phyloP scores from a whole-genome alignment of 2,113 vertebrate genomes.

The Dolichotis patagonum region DNA sequence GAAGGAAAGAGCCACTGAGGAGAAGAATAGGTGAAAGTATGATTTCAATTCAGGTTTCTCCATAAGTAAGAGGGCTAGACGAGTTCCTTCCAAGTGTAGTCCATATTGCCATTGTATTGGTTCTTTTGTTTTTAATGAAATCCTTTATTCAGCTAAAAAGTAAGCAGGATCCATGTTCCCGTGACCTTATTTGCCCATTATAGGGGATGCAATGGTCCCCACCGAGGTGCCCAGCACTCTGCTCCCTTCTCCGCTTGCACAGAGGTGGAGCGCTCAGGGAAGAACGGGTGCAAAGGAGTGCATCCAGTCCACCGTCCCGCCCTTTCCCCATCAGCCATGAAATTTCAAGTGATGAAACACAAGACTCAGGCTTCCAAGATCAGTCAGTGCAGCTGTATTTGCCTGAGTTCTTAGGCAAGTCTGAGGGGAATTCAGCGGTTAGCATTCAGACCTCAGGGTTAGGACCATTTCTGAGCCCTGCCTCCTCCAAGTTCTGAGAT shows the following conservation, averaged over 20 bases:
- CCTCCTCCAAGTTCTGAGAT: background rate
- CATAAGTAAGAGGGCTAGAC: background rate
- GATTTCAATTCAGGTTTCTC: background rate
- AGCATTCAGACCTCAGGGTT: background rate
- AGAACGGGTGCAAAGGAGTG: too few species aligned
- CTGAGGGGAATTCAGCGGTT: background rate
- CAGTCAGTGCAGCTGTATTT: background rate
- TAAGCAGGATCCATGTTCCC: background rate
- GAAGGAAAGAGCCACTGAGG: background rate
- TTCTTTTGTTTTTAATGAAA: conserved; percentile 2
- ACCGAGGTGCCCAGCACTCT: background rate
- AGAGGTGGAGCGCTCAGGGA: background rate
- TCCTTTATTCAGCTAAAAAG: background rate
- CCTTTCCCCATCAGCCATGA: background rate
- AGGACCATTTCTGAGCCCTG: background rate
- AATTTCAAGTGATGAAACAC: background rate
- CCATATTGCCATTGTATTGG: background rate
- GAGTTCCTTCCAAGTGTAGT: background rate
- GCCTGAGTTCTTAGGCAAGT: background rate
- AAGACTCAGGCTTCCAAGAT: background rate
- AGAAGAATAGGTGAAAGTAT: fast-evolving
- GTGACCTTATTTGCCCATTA: background rate
- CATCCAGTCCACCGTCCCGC: background rate
- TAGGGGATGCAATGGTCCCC: background rate
- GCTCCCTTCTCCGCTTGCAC: background rate